Conservation (phyloP, 2,888 invertebrate genomes). For the Caenorhabditis imperialis region DNA sequence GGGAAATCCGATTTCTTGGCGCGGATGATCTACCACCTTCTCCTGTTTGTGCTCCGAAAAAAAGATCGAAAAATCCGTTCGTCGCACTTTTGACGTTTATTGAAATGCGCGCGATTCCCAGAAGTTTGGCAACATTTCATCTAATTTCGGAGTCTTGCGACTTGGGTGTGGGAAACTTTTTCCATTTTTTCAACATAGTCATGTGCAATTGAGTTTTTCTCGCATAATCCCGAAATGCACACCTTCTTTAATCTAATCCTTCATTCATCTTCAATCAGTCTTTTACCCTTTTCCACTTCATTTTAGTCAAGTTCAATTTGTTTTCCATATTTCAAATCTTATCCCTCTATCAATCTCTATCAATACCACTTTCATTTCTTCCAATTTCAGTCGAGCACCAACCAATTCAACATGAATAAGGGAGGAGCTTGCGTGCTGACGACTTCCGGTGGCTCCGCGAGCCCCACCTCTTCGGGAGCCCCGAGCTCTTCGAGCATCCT, state of each 20-base stretch:
- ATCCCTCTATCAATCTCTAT: no score
- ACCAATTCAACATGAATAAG: constrained; percentile 50
- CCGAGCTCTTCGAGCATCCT: constrained; percentile 38
- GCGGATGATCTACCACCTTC: background rate
- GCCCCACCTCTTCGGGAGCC: constrained; percentile 54
- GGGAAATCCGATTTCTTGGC: background rate
- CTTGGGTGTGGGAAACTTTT: constrained; percentile 27
- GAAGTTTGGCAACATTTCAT: constrained; percentile 36
- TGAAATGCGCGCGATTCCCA: background rate
- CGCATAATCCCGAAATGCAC: constrained; percentile 10
- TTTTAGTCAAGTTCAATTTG: constrained; percentile 2
- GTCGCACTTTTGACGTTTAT: constrained; percentile 6
- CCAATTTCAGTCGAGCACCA: constrained; percentile 38
- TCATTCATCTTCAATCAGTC: constrained; percentile 3
- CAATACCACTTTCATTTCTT: constrained; percentile 7
- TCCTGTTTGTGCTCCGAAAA: background rate
- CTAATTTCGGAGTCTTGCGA: constrained; percentile 25
- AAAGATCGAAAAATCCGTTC: constrained; percentile 3
- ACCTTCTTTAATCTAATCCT: background rate
- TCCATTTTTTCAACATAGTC: constrained; percentile 8
- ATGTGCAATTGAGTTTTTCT: constrained; percentile 23
- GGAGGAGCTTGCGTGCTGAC: constrained; percentile 33
- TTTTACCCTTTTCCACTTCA: background rate
- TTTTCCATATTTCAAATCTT: no score
- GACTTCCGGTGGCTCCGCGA: constrained; percentile 40